These are phyloP conservation scores for Patella caerulea DNA, from an alignment of 2,888 invertebrate genomes.

Conservation along the genomic window DNA sequence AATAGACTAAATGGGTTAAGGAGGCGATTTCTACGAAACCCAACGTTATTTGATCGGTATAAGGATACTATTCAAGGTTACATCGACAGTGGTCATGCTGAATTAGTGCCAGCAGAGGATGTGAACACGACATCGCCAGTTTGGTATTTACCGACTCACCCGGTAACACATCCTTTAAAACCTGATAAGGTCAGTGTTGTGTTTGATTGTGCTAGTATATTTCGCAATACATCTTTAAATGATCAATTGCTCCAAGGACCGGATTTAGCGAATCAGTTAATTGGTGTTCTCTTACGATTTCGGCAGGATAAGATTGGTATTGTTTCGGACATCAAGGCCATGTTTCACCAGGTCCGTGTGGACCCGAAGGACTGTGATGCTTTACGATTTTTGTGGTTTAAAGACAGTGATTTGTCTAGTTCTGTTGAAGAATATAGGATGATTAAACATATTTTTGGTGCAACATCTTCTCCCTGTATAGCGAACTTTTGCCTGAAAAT, in stretches of 20 bases:
- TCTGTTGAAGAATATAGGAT: too few species aligned
- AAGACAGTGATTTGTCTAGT: too few species aligned
- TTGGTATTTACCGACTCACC: slow-evolving; percentile 33
- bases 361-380: too few species aligned
- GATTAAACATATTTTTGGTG: too few species aligned
- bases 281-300: slow-evolving; percentile 29
- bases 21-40: background rate
- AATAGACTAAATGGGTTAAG: background rate
- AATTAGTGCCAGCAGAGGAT: background rate
- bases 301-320: too few species aligned
- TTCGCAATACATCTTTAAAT: slow-evolving; percentile 24
- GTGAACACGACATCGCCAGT: background rate
- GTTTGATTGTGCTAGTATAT: slow-evolving; percentile 17
- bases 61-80: background rate
- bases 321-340: too few species aligned
- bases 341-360: too few species aligned
- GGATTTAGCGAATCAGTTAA: slow-evolving; percentile 26
- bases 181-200: slow-evolving; percentile 14
- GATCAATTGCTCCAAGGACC: slow-evolving; percentile 29
- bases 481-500: too few species aligned
- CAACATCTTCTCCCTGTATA: too few species aligned
- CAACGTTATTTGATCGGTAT: background rate
- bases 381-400: too few species aligned
- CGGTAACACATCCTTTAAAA: slow-evolving; percentile 21
- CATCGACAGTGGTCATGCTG: background rate